Evolutionary conservation across 2,113 vertebrate genomes (phyloP), one percentile per base, ranked within the genome.

Genomic region (Apodemus speciosus): DNA sequence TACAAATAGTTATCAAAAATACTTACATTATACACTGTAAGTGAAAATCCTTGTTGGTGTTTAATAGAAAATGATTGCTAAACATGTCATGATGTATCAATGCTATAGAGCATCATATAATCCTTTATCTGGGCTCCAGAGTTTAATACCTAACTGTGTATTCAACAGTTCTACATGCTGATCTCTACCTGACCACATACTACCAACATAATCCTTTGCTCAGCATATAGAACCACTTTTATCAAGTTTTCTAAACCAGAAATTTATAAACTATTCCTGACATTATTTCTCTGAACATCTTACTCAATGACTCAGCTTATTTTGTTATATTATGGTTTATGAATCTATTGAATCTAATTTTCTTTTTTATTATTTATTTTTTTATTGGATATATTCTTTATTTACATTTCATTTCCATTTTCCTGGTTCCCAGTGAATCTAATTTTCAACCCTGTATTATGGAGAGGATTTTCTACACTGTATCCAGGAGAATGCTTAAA

Each of bases 1-100:
- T 23, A 85, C 25, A 90, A 86, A 91, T 35, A 72, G 83, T 84
- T 89, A 93, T 49, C 85, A 73, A 93, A 94, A 68, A 60, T 86
- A 89, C 81, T 56, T 72, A 71, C 89, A 14, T n/a, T 56, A 35
- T 1, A 79, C 51, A 79, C 18, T 56, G 5, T 56, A 56, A n/a
- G 76, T 56, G 35, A 56, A 79, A 79, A 56, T n/a, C 56, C 76
- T 81, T 86, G n/a, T 32, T 83, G 38, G 72, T 71, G 13, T 71
- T n/a, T 91, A 85, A 81, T 8, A 87, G 85, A 35, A 86, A 86
- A 72, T 1, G 3, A 18, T 53, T 88, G 72, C 25, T 88, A 89
- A 94, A 25, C 46, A 88, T 38, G 9, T 88, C 16, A 64, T 84
- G 40, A 62, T 84, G 15, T 9, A 85, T 83, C 60, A 38, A 77